Percentiles rank a stretch among this genome's conserved stretches.
These are phyloP conservation scores for Apeltes quadracus DNA, from an alignment of 2,113 vertebrate genomes.

Conservation along the genomic window DNA sequence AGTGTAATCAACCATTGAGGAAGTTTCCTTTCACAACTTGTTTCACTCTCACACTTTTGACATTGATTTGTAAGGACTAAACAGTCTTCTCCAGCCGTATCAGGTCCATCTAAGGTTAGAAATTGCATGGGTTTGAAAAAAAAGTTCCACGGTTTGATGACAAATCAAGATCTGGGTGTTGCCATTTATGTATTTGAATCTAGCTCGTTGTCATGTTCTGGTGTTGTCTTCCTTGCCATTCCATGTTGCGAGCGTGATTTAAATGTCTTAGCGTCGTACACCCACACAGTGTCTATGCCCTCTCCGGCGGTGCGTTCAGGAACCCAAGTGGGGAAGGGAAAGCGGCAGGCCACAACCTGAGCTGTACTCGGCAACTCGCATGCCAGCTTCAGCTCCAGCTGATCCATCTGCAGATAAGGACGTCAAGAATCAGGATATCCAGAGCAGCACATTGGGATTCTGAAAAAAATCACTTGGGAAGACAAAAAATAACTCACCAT, in stretches of 20 bases:
- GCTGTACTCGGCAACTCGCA: conserved; percentile 83
- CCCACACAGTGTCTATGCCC: conserved; percentile 92
- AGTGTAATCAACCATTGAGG: neutral
- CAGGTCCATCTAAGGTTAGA: neutral
- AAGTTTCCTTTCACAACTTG: no score
- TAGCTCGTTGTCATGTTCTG: conserved; percentile 8
- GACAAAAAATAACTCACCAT: conserved; percentile 85
- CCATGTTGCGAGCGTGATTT: conserved; percentile 43
- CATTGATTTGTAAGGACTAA: neutral
- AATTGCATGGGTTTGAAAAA: neutral
- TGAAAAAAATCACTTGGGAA: neutral
- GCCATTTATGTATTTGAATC: neutral
- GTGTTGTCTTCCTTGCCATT: neutral
- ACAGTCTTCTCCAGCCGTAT: neutral
- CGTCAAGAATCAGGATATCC: neutral
- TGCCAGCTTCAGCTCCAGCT: conserved; percentile 88
- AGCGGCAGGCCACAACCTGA: conserved; percentile 92
- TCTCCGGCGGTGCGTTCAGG: conserved; percentile 85
- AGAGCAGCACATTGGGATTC: neutral
- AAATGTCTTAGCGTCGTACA: conserved; percentile 82
- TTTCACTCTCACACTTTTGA: neutral
- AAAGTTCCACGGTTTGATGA: neutral
- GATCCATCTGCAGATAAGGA: conserved; percentile 85
- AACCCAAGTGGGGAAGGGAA: conserved; percentile 93
- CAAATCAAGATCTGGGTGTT: neutral